Conservation (phyloP, 1,140 invertebrate genomes). For the Periplaneta americana region DNA sequence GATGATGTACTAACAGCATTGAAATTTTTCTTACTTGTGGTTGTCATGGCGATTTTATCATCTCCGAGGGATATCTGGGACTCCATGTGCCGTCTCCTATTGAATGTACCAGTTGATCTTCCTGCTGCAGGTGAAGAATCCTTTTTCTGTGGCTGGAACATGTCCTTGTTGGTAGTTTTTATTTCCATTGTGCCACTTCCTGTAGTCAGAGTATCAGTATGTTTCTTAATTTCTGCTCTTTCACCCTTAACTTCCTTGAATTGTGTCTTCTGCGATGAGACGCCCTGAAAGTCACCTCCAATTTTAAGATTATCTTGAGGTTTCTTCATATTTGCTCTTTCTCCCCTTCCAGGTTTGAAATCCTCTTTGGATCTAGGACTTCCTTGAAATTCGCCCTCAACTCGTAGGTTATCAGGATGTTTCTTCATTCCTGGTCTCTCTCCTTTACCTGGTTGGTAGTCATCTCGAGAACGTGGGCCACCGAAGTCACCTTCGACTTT, state of each 20-base stretch:
- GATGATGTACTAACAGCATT: conserved; percentile 29
- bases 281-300: conserved; percentile 43
- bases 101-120: conserved; percentile 26
- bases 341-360: conserved; percentile 30
- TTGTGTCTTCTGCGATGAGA: conserved; percentile 40
- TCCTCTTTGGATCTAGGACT: conserved; percentile 30
- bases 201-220: conserved; percentile 46
- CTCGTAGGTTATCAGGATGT: conserved; percentile 50
- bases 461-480: conserved; percentile 33
- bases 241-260: conserved; percentile 43
- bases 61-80: conserved; percentile 56
- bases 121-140: conserved; percentile 23
- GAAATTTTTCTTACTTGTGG: conserved; percentile 53
- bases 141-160: conserved; percentile 40
- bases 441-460: conserved; percentile 24
- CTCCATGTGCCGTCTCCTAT: conserved; percentile 50
- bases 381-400: conserved; percentile 45
- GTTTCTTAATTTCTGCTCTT: conserved; percentile 46
- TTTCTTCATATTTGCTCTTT: conserved; percentile 29
- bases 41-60: conserved; percentile 44
- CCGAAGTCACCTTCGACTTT: conserved; percentile 50
- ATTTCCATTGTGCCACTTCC: conserved; percentile 46
- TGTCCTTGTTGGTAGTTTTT: conserved; percentile 41
- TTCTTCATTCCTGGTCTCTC: conserved; percentile 18
- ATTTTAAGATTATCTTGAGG: conserved; percentile 43